phyloP scores from a whole-genome alignment of 2,888 invertebrate genomes.

The Exephanes ischioxanthus region DNA sequence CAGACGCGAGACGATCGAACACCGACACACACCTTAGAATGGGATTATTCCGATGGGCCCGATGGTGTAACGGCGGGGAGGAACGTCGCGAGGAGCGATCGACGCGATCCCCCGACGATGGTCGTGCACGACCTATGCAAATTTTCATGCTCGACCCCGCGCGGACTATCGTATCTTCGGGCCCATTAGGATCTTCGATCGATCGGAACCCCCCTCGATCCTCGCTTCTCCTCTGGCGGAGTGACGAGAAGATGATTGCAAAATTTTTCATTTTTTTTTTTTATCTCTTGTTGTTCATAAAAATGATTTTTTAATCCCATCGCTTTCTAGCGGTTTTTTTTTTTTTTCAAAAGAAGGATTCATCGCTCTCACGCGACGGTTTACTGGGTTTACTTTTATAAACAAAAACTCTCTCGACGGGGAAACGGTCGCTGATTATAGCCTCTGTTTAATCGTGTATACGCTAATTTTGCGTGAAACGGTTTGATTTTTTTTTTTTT shows the following conservation, averaged over 20 bases:
- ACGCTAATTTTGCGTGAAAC: conserved; percentile 65
- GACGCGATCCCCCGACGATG: conserved; percentile 11
- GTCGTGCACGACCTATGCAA: conserved; percentile 79
- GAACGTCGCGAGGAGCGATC: conserved; percentile 63
- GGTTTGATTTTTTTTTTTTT: conserved; percentile 24
- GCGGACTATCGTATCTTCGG: conserved; percentile 32
- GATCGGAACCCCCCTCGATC: conserved; percentile 21
- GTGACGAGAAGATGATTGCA: conserved; percentile 47
- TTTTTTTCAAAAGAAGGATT: conserved; percentile 10
- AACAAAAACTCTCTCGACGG: conserved; percentile 27
- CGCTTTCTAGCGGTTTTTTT: neutral
- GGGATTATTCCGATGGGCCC: conserved; percentile 32
- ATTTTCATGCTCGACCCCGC: conserved; percentile 66
- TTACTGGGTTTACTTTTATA: conserved; percentile 6
- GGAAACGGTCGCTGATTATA: conserved; percentile 20
- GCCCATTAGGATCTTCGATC: conserved; percentile 34
- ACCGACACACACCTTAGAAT: conserved; percentile 37
- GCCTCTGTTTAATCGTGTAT: conserved; percentile 55
- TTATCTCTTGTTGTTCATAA: neutral
- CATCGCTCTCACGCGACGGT: conserved; percentile 44
- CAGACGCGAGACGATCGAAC: conserved; percentile 36
- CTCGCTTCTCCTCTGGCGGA: neutral
- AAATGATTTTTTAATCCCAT: too few relatives aligned
- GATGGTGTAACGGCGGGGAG: conserved; percentile 40
- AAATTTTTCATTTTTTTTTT: neutral